Percentiles rank a stretch among this genome's conserved stretches.
Evolutionary conservation across 2,797 vertebrate genomes (phyloP).

Genomic region (Podargus strigoides): DNA sequence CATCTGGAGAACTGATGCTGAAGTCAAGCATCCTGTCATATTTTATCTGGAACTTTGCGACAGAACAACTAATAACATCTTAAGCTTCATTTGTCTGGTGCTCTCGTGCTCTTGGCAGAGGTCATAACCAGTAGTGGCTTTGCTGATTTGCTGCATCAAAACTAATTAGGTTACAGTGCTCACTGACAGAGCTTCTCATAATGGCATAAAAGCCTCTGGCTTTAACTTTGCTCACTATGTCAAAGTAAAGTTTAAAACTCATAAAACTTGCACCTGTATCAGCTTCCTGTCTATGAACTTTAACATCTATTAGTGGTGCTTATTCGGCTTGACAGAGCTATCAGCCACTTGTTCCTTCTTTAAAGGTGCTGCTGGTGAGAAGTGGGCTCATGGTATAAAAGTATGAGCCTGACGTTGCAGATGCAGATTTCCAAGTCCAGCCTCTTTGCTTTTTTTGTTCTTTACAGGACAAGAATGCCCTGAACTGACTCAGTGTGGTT

Average conservation of each 20-base stretch:
- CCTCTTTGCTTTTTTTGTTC: not conserved
- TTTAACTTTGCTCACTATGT: constrained; percentile 48
- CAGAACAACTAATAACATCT: constrained; percentile 71
- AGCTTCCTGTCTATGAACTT: not conserved
- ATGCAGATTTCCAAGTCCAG: not conserved
- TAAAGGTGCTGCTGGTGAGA: not conserved
- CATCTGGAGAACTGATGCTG: constrained; percentile 72
- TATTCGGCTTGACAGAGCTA: not conserved
- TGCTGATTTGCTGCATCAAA: constrained; percentile 75
- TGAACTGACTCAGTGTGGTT: accelerated
- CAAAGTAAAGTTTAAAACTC: constrained; percentile 50
- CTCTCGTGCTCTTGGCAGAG: constrained; percentile 74
- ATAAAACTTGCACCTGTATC: constrained; percentile 40
- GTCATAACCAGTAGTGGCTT: constrained; percentile 74
- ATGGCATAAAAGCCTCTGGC: constrained; percentile 59
- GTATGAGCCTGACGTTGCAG: accelerated
- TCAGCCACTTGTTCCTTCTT: not conserved
- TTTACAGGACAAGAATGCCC: not conserved
- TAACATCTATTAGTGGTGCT: not conserved
- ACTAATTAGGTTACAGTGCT: constrained; percentile 75
- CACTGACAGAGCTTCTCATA: constrained; percentile 61
- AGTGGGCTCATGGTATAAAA: not conserved
- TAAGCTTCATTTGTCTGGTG: constrained; percentile 73
- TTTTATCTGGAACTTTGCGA: constrained; percentile 71
- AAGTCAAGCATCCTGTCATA: constrained; percentile 72